Conservation (phyloP, 2,113 vertebrate genomes). For the Thamnophis sirtalis region DNA sequence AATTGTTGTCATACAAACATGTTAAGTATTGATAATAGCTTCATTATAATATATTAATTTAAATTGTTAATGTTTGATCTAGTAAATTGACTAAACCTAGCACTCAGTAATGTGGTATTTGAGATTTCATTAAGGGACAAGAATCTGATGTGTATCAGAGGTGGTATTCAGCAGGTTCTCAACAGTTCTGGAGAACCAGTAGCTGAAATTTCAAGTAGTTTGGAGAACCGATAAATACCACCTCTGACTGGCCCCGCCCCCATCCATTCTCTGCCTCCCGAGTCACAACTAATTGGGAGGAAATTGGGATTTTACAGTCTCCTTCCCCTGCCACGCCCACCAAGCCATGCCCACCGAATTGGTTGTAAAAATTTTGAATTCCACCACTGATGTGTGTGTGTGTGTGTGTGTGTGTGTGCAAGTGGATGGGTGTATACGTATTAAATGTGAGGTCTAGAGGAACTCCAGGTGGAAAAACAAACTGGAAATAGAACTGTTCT, state of each 20-base stretch:
- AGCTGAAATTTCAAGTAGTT: no score
- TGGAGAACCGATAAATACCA: no score
- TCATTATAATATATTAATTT: background rate
- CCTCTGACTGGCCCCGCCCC: no score
- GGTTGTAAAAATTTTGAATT: no score
- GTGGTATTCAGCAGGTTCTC: no score
- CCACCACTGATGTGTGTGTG: no score
- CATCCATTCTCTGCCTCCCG: no score
- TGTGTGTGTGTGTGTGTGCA: background rate
- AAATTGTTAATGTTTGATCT: background rate
- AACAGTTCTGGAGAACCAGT: no score
- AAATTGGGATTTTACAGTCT: no score
- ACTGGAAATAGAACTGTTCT: background rate
- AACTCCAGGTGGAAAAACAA: background rate
- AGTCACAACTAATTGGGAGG: no score
- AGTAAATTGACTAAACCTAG: background rate
- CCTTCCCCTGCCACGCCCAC: no score
- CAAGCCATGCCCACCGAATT: no score
- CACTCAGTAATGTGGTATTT: background rate
- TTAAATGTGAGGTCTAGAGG: background rate
- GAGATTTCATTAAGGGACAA: background rate
- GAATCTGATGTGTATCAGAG: background rate
- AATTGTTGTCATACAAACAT: background rate
- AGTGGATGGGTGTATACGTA: background rate
- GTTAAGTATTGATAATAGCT: background rate